phyloP scores from a whole-genome alignment of 2,113 vertebrate species.

The Holacanthus passer region DNA sequence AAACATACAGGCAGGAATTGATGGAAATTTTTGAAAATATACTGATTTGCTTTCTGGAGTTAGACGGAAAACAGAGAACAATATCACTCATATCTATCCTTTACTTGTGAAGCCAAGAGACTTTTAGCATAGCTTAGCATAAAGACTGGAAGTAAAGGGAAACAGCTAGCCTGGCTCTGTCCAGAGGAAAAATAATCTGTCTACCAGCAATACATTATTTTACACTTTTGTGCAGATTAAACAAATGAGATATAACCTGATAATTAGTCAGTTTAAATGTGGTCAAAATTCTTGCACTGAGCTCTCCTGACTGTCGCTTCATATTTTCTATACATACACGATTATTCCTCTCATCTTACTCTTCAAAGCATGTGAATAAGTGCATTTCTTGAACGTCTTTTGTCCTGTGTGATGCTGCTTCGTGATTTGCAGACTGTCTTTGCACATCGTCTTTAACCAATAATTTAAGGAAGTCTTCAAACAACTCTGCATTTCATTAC shows the following conservation, averaged over 20 bases:
- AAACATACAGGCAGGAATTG: background rate
- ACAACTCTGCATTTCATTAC: background rate
- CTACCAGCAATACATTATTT: background rate
- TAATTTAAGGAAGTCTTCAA: slow-evolving; percentile 3
- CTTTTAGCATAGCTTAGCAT: slow-evolving; percentile 1
- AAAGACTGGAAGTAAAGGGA: background rate
- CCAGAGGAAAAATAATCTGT: background rate
- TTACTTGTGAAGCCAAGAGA: background rate
- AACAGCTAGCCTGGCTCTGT: background rate
- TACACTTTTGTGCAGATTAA: background rate
- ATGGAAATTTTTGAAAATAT: background rate
- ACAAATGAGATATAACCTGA: background rate
- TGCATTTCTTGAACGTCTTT: background rate
- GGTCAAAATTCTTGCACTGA: background rate
- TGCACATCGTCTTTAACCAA: slow-evolving; percentile 9
- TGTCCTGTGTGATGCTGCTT: background rate
- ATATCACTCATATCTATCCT: background rate
- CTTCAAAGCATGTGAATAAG: background rate
- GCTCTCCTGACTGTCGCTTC: background rate
- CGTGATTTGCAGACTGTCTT: background rate
- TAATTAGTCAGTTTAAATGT: background rate
- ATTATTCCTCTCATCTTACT: background rate
- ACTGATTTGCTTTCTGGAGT: background rate
- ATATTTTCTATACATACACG: background rate
- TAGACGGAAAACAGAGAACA: background rate